These are phyloP conservation scores for Dione juno DNA, from an alignment of 2,888 invertebrate species.

Conservation along the genomic window DNA sequence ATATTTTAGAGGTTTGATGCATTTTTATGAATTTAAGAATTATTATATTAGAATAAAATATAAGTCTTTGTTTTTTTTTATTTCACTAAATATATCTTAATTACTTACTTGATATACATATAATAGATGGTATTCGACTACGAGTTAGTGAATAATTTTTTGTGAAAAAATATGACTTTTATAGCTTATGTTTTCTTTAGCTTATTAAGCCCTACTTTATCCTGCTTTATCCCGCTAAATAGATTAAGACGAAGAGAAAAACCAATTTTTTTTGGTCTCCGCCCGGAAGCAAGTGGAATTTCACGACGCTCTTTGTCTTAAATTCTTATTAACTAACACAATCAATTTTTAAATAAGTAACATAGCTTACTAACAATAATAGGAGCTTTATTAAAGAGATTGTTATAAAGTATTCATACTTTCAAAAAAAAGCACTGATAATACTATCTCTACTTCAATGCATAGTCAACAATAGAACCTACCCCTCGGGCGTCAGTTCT, in stretches of 20 bases:
- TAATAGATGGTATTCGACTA: no score
- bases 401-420: constrained; percentile 35
- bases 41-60: neutral
- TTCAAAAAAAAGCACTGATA: constrained; percentile 47
- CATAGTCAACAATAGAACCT: constrained; percentile 70
- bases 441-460: constrained; percentile 50
- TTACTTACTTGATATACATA: no score
- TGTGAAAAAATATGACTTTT: neutral
- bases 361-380: neutral
- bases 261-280: neutral
- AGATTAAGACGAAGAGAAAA: no score
- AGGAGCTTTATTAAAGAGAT: constrained; percentile 31
- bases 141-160: no score
- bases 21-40: neutral
- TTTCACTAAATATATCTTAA: neutral
- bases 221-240: no score
- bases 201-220: no score
- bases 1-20: neutral
- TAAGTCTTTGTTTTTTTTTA: neutral
- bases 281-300: neutral
- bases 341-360: neutral
- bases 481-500: constrained; percentile 73
- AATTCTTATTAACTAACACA: neutral
- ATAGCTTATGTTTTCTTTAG: no score
- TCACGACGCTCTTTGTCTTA: no score